Evolutionary conservation across 2,797 vertebrate species (phyloP), one percentile per base, ranked within the genome.

Genomic region (Cygnus olor): DNA sequence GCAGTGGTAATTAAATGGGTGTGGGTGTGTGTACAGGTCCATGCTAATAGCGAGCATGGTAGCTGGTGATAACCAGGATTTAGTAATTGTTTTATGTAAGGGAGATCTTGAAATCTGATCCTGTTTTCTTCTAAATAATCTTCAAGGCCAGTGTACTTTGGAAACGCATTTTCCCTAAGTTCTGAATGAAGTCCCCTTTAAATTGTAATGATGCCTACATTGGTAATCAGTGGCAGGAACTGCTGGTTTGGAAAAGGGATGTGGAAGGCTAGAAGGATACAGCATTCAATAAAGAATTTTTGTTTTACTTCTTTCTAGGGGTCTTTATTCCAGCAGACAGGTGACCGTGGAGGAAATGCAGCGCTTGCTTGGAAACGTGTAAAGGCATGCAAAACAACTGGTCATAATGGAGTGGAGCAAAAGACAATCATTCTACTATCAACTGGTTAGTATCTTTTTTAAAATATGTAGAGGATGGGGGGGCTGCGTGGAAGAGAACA

Each of bases 341-440:
- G 97, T 53, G 98, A 98, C 56, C 94, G 95, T 83, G 95, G 97
- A 92, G 96, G 98, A 68, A 98, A 94, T 65, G 94, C 98, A 70
- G 96, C 98, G 11, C 97, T 98, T 79, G 97, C 98, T 89, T 99
- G 98, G 97, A 99, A 99, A 95, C 99, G 99, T 60, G 97, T 98
- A 85, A 99, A 99, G 97, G 97, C 98, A 73, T 98, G 98, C 40
- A 98, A 98, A 96, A 93, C 97, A 21, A 98, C 93, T 34, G 95
- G 97, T 80, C 98, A 97, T 45, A 98, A 94, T 83, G 97, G 97
- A 77, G 95, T 97, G 93, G 97, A 98, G 85, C 98, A 98, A 84
- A 98, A 98, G 97, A 98, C 99, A 94, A 98, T 99, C 96, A 97
- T 99, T 93, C 98, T 99, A 90, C 97, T 99, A 98, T 98, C 99